phyloP scores from a whole-genome alignment of 2,113 vertebrate genomes.

The Dicerorhinus sumatrensis region DNA sequence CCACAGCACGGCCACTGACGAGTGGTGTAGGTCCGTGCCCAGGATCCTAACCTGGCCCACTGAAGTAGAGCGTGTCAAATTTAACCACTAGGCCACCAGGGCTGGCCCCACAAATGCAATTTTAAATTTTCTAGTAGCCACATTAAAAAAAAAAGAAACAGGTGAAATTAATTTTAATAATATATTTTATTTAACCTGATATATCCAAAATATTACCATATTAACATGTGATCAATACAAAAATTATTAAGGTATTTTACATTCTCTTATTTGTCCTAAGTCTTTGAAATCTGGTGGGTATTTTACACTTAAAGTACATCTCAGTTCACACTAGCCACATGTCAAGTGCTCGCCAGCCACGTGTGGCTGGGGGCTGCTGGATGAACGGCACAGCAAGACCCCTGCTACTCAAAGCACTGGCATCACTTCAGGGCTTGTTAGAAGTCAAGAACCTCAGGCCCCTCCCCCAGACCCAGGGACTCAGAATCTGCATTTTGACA shows the following conservation, averaged over 20 bases:
- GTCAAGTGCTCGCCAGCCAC: background rate
- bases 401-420: background rate
- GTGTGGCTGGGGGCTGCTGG: background rate
- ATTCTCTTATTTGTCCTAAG: conserved; percentile 49
- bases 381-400: background rate
- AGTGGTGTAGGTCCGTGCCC: too few species aligned
- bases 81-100: too few species aligned
- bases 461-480: background rate
- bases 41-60: too few species aligned
- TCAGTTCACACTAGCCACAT: background rate
- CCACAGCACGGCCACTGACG: too few species aligned
- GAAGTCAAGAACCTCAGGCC: background rate
- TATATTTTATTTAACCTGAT: conserved; percentile 73
- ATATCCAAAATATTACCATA: conserved; percentile 74
- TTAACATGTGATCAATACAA: conserved; percentile 71
- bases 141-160: background rate
- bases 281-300: conserved; percentile 42
- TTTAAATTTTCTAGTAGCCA: background rate
- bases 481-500: background rate
- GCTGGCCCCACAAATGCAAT: background rate
- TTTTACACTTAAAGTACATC: background rate
- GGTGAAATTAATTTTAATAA: conserved; percentile 63
- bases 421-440: background rate
- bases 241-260: conserved; percentile 25
- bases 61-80: too few species aligned